Evolutionary conservation across 2,113 vertebrate species (phyloP).

Genomic region (Ciconia maguari): DNA sequence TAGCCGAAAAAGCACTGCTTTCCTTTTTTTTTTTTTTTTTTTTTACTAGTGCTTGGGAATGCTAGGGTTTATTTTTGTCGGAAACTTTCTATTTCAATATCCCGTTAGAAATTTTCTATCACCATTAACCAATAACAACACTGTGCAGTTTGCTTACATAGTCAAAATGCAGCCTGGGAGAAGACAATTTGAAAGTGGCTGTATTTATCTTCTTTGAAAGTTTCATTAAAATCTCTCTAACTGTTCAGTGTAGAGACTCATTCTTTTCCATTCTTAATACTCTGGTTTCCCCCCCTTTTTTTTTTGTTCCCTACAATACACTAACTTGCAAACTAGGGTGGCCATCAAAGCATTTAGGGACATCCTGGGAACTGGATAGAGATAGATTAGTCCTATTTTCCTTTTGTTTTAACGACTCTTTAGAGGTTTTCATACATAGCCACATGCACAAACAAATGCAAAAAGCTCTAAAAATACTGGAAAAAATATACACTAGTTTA

Average conservation of each 20-base stretch:
- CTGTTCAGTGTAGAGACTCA: neutral
- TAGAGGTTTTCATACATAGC: neutral
- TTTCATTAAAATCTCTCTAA: neutral
- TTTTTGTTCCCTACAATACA: neutral
- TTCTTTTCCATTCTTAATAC: neutral
- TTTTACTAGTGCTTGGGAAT: neutral
- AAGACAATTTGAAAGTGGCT: neutral
- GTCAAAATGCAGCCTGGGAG: neutral
- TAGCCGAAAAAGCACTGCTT: neutral
- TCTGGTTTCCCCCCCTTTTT: neutral
- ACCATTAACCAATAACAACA: neutral
- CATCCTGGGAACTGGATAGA: neutral
- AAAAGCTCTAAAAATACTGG: neutral
- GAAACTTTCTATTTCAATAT: conserved; percentile 30
- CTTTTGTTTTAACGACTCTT: neutral
- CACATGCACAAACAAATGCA: neutral
- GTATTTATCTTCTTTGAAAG: neutral
- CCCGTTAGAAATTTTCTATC: neutral
- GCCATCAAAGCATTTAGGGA: neutral
- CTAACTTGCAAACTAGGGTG: neutral
- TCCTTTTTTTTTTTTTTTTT: neutral
- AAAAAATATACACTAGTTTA: neutral
- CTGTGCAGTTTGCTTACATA: neutral
- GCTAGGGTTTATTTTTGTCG: conserved; percentile 14
- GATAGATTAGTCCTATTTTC: neutral